A percentile compares a stretch with the other conserved stretches of the same genome.
Evolutionary conservation across 2,113 vertebrate species (phyloP).

Genomic region (Balaenoptera acutorostrata): DNA sequence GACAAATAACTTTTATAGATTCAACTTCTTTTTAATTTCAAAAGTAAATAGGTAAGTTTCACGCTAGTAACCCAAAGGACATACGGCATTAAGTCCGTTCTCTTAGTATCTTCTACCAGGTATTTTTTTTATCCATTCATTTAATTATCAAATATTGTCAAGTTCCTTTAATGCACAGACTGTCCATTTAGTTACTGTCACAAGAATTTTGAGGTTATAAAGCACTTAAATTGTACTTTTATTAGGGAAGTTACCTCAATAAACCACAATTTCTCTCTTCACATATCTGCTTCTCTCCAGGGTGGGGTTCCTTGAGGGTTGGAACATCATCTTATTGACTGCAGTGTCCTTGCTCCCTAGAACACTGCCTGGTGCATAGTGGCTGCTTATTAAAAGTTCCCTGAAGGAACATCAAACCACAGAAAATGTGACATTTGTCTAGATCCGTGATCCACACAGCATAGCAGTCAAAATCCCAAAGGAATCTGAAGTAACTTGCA

Average conservation of each 20-base stretch:
- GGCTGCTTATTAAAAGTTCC: background rate
- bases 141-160: background rate
- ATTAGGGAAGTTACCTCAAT: background rate
- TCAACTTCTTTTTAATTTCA: background rate
- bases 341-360: too few species aligned
- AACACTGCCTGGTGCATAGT: background rate
- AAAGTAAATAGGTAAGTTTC: background rate
- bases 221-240: background rate
- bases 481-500: background rate
- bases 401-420: background rate
- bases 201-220: conserved; percentile 11
- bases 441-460: background rate
- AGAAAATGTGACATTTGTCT: background rate
- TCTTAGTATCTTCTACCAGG: background rate
- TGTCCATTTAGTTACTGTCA: background rate
- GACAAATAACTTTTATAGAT: background rate
- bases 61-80: background rate
- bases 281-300: background rate
- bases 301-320: background rate
- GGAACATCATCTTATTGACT: background rate
- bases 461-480: background rate
- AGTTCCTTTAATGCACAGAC: background rate
- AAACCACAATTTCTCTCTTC: background rate
- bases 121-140: background rate
- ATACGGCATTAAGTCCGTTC: background rate